Percentiles rank a stretch among this genome's conserved stretches.
Evolutionary conservation across 2,888 invertebrate genomes (phyloP).

Genomic region (Synergus japonicus): DNA sequence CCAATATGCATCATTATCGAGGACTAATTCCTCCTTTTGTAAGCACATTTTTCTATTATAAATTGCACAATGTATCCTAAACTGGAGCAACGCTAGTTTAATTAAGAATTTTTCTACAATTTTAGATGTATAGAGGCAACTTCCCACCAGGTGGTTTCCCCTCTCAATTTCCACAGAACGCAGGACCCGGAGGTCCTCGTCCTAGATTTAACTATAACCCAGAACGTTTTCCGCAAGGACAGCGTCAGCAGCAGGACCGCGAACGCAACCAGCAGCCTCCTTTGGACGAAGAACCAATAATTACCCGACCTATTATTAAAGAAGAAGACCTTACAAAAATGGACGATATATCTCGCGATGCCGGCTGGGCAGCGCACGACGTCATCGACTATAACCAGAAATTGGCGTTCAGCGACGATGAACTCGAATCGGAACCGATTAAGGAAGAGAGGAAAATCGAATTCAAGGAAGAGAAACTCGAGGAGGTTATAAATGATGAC

Average conservation of each 20-base stretch:
- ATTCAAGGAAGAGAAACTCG: constrained; percentile 67
- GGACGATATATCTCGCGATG: constrained; percentile 92
- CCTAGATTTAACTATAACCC: constrained; percentile 73
- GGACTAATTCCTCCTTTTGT: constrained; percentile 90
- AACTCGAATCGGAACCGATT: constrained; percentile 78
- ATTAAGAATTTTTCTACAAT: constrained; percentile 42
- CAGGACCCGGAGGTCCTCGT: constrained; percentile 69
- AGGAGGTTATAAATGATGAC: constrained; percentile 61
- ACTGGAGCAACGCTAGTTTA: neutral
- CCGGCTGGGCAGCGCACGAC: constrained; percentile 95
- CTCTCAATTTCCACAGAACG: constrained; percentile 71
- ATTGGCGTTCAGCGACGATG: constrained; percentile 96
- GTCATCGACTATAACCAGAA: constrained; percentile 97
- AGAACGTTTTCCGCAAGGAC: constrained; percentile 63
- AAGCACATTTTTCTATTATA: constrained; percentile 71
- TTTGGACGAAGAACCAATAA: constrained; percentile 82
- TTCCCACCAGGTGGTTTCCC: constrained; percentile 74
- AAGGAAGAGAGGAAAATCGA: constrained; percentile 66
- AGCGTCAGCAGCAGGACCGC: constrained; percentile 69
- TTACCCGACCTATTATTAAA: constrained; percentile 91
- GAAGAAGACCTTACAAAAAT: constrained; percentile 95
- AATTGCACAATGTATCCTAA: neutral
- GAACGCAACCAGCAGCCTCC: constrained; percentile 70
- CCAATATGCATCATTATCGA: constrained; percentile 81
- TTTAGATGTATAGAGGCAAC: constrained; percentile 77